Conservation (phyloP, 2,113 vertebrate genomes). For the Elephas maximus region DNA sequence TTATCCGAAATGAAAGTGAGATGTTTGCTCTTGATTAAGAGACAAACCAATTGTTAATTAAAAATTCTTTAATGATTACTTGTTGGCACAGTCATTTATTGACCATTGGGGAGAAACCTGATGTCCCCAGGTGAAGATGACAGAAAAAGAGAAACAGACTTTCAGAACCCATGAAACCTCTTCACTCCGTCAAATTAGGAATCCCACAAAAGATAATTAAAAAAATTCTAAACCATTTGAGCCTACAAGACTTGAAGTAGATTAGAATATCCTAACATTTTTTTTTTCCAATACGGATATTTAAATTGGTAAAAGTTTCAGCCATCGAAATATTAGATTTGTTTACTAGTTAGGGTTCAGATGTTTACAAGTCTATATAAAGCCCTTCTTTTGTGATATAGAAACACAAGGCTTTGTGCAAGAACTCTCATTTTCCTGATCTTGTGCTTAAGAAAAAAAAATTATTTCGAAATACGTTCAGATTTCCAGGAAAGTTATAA, state of each 20-base stretch:
- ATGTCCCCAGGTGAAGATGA: neutral
- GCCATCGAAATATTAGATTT: neutral
- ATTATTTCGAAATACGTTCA: conserved; percentile 50
- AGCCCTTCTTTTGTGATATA: neutral
- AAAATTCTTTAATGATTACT: neutral
- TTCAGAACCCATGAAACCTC: neutral
- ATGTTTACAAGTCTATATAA: neutral
- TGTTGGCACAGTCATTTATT: neutral
- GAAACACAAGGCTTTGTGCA: neutral
- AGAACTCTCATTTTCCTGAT: neutral
- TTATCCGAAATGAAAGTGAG: neutral
- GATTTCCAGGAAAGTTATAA: conserved; percentile 25
- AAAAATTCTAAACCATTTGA: neutral
- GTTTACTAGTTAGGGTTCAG: neutral
- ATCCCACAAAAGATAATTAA: neutral
- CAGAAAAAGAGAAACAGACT: neutral
- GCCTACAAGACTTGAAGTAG: neutral
- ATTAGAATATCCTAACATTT: neutral
- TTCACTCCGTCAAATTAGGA: neutral
- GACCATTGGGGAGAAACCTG: neutral
- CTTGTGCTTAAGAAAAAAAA: neutral
- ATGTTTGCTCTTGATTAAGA: neutral
- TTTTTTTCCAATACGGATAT: neutral
- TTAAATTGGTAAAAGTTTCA: neutral
- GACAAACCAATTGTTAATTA: neutral